phyloP scores from a whole-genome alignment of 2,113 vertebrate species.

The Cavia porcellus region DNA sequence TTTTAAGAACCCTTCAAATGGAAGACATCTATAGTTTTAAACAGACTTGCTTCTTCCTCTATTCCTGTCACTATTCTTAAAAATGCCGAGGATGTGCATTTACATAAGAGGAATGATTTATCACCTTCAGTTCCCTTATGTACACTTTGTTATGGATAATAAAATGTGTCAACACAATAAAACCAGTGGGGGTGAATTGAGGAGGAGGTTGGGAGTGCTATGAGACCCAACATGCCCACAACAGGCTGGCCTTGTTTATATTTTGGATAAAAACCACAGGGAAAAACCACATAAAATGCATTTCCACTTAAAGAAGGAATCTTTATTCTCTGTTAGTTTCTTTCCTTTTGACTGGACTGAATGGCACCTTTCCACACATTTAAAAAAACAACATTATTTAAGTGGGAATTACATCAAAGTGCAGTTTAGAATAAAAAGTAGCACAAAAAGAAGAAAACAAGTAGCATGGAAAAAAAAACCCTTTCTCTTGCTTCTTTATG shows the following conservation, averaged over 20 bases:
- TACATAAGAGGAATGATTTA: constrained; percentile 71
- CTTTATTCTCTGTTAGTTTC: not conserved
- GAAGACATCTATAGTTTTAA: not conserved
- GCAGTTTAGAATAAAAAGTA: constrained; percentile 23
- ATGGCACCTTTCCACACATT: not conserved
- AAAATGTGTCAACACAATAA: constrained; percentile 74
- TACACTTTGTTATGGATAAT: constrained; percentile 49
- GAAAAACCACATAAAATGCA: not conserved
- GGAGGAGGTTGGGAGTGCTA: not conserved
- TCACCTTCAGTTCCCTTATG: constrained; percentile 52
- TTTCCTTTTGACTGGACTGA: not conserved
- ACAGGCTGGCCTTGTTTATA: constrained; percentile 62
- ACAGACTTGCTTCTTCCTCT: not conserved
- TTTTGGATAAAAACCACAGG: constrained; percentile 37
- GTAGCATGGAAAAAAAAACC: not conserved
- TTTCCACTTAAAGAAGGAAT: not conserved
- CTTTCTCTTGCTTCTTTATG: not conserved
- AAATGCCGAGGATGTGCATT: constrained; percentile 42
- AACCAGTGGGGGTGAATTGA: not conserved
- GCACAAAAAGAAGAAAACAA: not conserved
- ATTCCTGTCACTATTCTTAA: not conserved
- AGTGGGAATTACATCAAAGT: not conserved
- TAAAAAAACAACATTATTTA: not conserved
- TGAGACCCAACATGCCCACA: not conserved
- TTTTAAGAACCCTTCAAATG: not conserved